Evolutionary conservation across 2,888 invertebrate species (phyloP), one percentile per base, ranked within the genome.

Genomic region (Fissipunctia ypsillon): DNA sequence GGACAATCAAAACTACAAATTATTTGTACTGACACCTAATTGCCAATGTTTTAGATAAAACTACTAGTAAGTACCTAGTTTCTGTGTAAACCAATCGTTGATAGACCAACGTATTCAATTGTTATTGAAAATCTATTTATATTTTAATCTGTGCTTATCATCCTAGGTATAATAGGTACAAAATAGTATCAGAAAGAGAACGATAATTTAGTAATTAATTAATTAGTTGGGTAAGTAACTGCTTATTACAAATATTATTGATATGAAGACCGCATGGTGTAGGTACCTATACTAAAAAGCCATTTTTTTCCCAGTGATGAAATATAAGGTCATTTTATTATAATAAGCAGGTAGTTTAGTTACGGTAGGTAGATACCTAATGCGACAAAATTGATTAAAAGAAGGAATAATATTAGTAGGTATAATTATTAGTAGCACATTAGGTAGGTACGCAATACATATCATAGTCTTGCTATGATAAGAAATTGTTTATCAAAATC

Each of bases 81-180:
- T 28, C 12, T 35, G 19, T 61, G 22, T 25, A 35, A 22, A 28
- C 19, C 0, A 68, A 35, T 48, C 22, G 22, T 2, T 65, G 10
- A 74, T 50, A 28, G 2, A 52, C 14, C 3, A 19, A 45, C 0
- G n/a, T 54, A 28, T 43, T 38, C n/a, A 14, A 64, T 80, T 65
- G 25, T 35, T 56, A 43, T 48, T 38, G 48, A 54, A 54, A 60
- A 4, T 57, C 19, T 72, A 71, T 64, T 69, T 56, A 52, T 57
- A 41, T n/a, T 69, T 25, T 63, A 67, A 79, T 76, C 48, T 48
- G 10, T n/a, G 5, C 31, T 69, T 69, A 80, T 80, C 52, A 25
- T 31, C 22, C 5, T 45, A 69, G 56, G 12, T 66, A 48, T 57
- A 69, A 25, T 31, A 45, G 25, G 28, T 63, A 64, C 5, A 10